Percentiles rank a stretch among this genome's conserved stretches.
phyloP scores from a whole-genome alignment of 2,797 vertebrate genomes.

The Bradypus variegatus region DNA sequence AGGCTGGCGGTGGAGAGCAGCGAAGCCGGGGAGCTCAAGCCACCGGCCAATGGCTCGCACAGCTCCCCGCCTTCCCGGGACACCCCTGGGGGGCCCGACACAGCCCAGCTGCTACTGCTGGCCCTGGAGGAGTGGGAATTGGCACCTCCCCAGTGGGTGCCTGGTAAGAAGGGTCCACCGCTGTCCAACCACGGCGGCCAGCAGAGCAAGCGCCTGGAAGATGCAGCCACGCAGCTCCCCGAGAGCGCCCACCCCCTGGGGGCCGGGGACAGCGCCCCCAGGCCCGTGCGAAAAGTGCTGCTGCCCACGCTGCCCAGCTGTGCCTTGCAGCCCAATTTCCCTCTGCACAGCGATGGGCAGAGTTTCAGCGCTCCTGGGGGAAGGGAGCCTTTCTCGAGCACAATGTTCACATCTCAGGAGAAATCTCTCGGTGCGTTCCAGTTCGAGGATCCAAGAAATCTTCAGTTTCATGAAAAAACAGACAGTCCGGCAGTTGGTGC shows the following conservation, averaged over 20 bases:
- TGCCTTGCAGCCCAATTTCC: conserved; percentile 72
- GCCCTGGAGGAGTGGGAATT: conserved; percentile 55
- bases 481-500: conserved; percentile 37
- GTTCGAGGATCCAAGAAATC: conserved; percentile 68
- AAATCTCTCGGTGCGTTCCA: conserved; percentile 54
- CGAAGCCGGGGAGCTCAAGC: conserved; percentile 64
- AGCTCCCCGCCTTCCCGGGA: conserved; percentile 72
- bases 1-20: conserved; percentile 60
- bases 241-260: conserved; percentile 39
- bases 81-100: conserved; percentile 43
- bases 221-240: conserved; percentile 9
- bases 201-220: conserved; percentile 44
- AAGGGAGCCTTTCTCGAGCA: conserved; percentile 65
- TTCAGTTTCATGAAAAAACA: conserved; percentile 66
- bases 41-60: conserved; percentile 54
- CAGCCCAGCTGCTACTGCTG: conserved; percentile 39
- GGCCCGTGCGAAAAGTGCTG: conserved; percentile 77
- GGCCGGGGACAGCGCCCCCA: conserved; percentile 69
- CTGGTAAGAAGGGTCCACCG: conserved; percentile 36
- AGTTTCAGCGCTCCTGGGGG: conserved; percentile 42
- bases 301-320: conserved; percentile 74
- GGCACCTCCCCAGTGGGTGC: conserved; percentile 55
- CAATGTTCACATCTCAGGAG: conserved; percentile 68
- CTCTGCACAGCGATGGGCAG: conserved; percentile 60
- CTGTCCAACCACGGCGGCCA: conserved; percentile 58